phyloP scores from a whole-genome alignment of 2,113 vertebrate genomes.

The Oreochromis niloticus region DNA sequence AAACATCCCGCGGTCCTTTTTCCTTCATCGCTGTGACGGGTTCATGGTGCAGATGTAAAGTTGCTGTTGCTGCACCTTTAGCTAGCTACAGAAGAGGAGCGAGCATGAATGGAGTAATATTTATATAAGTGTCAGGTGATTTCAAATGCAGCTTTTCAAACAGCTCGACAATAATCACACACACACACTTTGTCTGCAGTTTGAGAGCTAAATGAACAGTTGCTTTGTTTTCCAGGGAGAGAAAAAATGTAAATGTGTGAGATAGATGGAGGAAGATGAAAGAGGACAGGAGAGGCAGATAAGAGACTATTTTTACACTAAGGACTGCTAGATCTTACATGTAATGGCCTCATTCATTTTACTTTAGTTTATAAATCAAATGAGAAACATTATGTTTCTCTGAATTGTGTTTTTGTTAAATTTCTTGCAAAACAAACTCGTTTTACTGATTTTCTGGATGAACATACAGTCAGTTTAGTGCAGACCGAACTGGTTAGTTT shows the following conservation, averaged over 20 bases:
- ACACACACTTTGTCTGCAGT: not conserved
- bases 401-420: not conserved
- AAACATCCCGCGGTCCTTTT: not conserved
- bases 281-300: not conserved
- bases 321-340: not conserved
- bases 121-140: not conserved
- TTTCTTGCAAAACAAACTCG: not conserved
- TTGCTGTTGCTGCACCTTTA: accelerated
- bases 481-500: not conserved
- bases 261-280: not conserved
- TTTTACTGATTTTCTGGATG: not conserved
- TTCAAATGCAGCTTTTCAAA: not conserved
- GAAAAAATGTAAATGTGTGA: not conserved
- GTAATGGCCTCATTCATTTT: accelerated
- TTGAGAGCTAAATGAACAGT: not conserved
- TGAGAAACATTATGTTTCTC: not conserved
- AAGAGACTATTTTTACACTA: not conserved
- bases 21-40: not conserved
- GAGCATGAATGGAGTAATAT: not conserved
- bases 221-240: not conserved
- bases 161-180: not conserved
- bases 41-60: not conserved
- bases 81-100: not conserved
- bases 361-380: not conserved
- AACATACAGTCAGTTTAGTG: not conserved